A percentile compares a stretch with the other conserved stretches of the same genome.
Conservation (phyloP, 2,113 vertebrate species). For the Amia ocellicauda region DNA sequence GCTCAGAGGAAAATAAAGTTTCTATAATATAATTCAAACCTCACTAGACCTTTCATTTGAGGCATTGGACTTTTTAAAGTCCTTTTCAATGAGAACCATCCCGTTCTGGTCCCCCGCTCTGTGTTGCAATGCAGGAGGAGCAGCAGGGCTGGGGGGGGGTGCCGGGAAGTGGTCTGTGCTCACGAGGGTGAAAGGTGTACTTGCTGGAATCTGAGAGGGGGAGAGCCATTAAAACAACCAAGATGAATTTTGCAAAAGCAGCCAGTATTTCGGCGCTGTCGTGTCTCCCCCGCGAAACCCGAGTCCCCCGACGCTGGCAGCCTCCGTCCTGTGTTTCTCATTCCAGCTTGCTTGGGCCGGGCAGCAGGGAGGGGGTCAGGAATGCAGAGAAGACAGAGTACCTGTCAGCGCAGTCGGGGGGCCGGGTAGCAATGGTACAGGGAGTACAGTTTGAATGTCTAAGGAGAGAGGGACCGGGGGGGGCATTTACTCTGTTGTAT, state of each 20-base stretch:
- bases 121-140: too few species aligned
- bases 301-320: constrained; percentile 19
- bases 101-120: too few species aligned
- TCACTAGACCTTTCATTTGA: too few species aligned
- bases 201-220: background rate
- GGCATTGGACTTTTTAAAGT: too few species aligned
- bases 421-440: background rate
- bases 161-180: too few species aligned
- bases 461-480: too few species aligned
- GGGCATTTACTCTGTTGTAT: background rate
- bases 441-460: too few species aligned
- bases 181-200: constrained; percentile 1
- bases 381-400: background rate
- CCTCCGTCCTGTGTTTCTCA: constrained; percentile 30
- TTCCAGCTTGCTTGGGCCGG: constrained; percentile 27
- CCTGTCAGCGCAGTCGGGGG: background rate
- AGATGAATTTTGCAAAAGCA: constrained; percentile 48
- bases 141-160: background rate
- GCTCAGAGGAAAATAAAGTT: too few species aligned
- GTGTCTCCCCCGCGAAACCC: constrained; percentile 36
- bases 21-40: too few species aligned
- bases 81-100: too few species aligned
- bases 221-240: constrained; percentile 33
- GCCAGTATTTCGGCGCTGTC: constrained; percentile 43
- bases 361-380: background rate